Evolutionary conservation across 2,888 invertebrate species (phyloP), one percentile per base, ranked within the genome.

Genomic region (Meliscaeva auricollis): DNA sequence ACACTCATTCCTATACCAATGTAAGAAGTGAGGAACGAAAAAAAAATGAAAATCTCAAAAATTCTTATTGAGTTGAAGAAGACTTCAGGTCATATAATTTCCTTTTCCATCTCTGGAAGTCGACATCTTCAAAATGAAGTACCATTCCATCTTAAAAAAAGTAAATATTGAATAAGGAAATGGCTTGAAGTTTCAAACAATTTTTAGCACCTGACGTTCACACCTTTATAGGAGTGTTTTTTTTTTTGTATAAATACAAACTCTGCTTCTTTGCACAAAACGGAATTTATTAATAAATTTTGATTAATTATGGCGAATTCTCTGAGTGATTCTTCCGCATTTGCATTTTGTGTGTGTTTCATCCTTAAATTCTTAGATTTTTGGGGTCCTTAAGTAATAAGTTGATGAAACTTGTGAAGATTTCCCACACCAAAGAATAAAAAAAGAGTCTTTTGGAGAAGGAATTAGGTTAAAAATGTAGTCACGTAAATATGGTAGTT

Each of bases 231-330:
- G n/a, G n/a, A 4, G 26, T 26, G 26, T 26, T n/a, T n/a, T n/a
- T n/a, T n/a, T n/a, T n/a, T n/a, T 26, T 26, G 26, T 26, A 2
- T 26, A 26, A 4, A 44, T 15, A 44, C 15, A 5, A 41, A n/a
- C n/a, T 11, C 48, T 22, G 13, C 60, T 15, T 1, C 0, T 52
- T 20, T 26, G n/a, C 8, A 22, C 50, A 35, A 64, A 64, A 64
- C 30, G 54, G 54, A 74, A 75, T 81, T 56, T 64, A 58, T 72
- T 70, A 75, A 75, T 58, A 54, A 70, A 64, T 58, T 72, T 32
- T 68, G 48, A 81, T 75, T 70, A 75, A 75, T 81, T 70, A 75
- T 75, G 64, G 30, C 3, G 56, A 70, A 70, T 62, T 41, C n/a
- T 26, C 26, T 64, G 54, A 64, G 32, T 8, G 41, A 44, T 38